These are phyloP conservation scores for Cylas formicarius DNA, from an alignment of 1,140 invertebrate genomes.

Conservation along the genomic window DNA sequence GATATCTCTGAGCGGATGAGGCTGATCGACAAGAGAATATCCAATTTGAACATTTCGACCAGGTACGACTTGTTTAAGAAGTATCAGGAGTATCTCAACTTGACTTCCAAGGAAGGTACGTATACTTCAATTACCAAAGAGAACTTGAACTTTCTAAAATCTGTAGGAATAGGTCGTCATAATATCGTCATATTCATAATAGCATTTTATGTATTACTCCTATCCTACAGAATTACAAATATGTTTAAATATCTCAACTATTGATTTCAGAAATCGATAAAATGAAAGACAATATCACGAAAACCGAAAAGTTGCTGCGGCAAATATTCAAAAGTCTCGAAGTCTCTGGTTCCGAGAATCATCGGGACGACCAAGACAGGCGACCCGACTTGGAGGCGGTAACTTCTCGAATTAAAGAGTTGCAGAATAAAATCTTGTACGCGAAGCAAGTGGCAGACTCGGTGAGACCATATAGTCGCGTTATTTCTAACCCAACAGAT, in stretches of 20 bases:
- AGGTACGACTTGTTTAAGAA: conserved; percentile 43
- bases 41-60: conserved; percentile 43
- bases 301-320: conserved; percentile 7
- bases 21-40: conserved; percentile 46
- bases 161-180: too few species aligned
- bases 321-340: conserved; percentile 1
- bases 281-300: conserved; percentile 1
- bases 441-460: conserved; percentile 74
- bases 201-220: neutral
- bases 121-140: neutral
- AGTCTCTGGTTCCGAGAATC: too few species aligned
- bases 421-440: conserved; percentile 66
- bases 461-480: too few species aligned
- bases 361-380: neutral
- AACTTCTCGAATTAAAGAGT: conserved; percentile 46
- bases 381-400: conserved; percentile 7
- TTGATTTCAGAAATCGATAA: conserved; percentile 10
- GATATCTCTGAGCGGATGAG: conserved; percentile 45
- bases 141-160: neutral
- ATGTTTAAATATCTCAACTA: too few species aligned
- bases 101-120: conserved; percentile 34
- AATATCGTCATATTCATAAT: too few species aligned
- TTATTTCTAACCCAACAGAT: too few species aligned
- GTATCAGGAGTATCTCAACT: conserved; percentile 27
- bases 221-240: neutral